Percentiles rank a stretch among this genome's conserved stretches.
These are phyloP conservation scores for Notarius quadriscutis DNA, from an alignment of 2,113 vertebrate species.

Conservation along the genomic window DNA sequence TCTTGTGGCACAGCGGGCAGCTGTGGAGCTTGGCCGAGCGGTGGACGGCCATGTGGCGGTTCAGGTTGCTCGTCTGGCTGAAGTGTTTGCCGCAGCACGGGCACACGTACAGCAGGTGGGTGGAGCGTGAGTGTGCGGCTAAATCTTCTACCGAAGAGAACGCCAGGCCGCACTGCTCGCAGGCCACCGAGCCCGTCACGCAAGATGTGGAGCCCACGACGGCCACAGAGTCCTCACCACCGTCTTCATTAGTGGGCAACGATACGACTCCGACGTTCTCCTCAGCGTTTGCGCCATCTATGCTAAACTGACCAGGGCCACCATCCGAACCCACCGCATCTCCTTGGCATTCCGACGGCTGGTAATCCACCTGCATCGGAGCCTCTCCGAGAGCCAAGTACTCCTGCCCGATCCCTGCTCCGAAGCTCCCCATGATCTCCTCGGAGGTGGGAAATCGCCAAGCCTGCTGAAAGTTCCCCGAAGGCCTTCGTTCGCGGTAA, in stretches of 20 bases:
- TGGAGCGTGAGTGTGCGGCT: slow-evolving; percentile 82
- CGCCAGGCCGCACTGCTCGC: slow-evolving; percentile 83
- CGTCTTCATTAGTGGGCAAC: slow-evolving; percentile 56
- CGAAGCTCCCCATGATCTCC: slow-evolving; percentile 65
- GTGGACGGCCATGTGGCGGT: slow-evolving; percentile 90
- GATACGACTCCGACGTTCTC: slow-evolving; percentile 63
- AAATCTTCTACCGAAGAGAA: slow-evolving; percentile 85
- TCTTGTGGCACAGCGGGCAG: slow-evolving; percentile 88
- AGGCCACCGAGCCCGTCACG: slow-evolving; percentile 69
- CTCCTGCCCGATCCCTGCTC: slow-evolving; percentile 65
- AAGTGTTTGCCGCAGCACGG: slow-evolving; percentile 94
- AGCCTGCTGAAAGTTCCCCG: slow-evolving; percentile 60
- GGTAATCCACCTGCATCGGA: slow-evolving; percentile 60
- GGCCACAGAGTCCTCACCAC: slow-evolving; percentile 70
- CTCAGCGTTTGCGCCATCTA: slow-evolving; percentile 61
- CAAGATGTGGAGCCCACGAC: slow-evolving; percentile 75
- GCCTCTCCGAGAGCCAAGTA: slow-evolving; percentile 58
- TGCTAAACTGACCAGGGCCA: slow-evolving; percentile 57
- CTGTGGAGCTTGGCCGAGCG: slow-evolving; percentile 83
- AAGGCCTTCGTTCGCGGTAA: slow-evolving; percentile 62
- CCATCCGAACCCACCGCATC: slow-evolving; percentile 52
- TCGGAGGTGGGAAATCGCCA: slow-evolving; percentile 69
- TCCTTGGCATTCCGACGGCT: slow-evolving; percentile 52
- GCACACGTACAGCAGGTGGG: slow-evolving; percentile 86
- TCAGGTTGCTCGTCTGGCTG: slow-evolving; percentile 89